Conservation (phyloP, 2,888 invertebrate species). For the Hyposoter didymator region DNA sequence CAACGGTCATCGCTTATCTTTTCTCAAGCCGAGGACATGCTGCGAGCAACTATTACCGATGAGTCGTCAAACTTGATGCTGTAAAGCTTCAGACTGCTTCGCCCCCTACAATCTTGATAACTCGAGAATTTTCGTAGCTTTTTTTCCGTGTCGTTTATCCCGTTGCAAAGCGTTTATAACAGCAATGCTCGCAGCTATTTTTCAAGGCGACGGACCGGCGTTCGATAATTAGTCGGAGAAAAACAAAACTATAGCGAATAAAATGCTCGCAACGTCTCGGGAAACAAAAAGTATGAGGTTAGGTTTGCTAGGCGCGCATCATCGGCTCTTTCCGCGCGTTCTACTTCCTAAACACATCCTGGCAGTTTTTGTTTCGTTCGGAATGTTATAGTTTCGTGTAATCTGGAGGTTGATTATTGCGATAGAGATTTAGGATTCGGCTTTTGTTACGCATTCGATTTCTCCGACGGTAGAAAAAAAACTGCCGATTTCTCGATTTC, state of each 20-base stretch:
- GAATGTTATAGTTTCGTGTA: background rate
- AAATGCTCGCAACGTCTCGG: background rate
- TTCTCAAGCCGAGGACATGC: constrained; percentile 46
- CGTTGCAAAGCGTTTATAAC: background rate
- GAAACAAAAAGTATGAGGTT: background rate
- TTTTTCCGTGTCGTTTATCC: background rate
- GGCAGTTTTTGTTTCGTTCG: background rate
- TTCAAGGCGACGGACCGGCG: background rate
- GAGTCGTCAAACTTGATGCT: constrained; percentile 10
- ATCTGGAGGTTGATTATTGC: background rate
- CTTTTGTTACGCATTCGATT: too few relatives aligned
- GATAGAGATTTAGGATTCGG: too few relatives aligned
- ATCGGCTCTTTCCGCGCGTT: background rate
- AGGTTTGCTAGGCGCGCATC: background rate
- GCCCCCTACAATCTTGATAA: background rate
- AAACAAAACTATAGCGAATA: background rate
- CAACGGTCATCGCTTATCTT: constrained; percentile 73
- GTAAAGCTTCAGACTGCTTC: background rate
- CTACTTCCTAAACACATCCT: background rate
- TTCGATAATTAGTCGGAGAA: background rate
- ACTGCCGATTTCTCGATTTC: background rate
- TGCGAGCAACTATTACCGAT: constrained; percentile 19
- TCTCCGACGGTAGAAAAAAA: background rate
- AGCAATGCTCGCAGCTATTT: background rate
- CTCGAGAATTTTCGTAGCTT: background rate